Evolutionary conservation across 2,113 vertebrate species (phyloP).

Genomic region (Alligator sinensis): DNA sequence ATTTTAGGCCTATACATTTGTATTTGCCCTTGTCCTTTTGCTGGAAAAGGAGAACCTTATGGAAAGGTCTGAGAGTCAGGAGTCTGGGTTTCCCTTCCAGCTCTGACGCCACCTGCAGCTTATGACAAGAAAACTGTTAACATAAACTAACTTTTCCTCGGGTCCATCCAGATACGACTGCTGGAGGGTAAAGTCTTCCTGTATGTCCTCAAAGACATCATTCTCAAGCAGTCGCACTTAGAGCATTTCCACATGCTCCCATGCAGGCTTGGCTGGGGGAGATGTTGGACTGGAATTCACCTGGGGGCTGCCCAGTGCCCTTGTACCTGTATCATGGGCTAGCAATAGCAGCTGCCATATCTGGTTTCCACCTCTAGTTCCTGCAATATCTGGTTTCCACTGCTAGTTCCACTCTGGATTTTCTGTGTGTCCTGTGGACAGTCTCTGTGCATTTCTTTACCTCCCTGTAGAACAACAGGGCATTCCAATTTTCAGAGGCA

Average conservation of each 20-base stretch:
- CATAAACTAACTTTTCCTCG: rapidly evolving
- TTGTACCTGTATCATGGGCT: background rate
- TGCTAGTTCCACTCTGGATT: background rate
- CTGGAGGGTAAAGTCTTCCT: background rate
- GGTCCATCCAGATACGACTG: background rate
- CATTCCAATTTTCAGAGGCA: background rate
- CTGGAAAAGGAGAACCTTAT: background rate
- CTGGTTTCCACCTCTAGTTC: background rate
- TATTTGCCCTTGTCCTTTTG: background rate
- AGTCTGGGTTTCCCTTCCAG: background rate
- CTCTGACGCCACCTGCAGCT: background rate
- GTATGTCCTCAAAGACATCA: background rate
- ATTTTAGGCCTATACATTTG: background rate
- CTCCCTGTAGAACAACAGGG: background rate
- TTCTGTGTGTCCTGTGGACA: no score
- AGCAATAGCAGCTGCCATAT: background rate
- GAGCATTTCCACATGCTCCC: background rate
- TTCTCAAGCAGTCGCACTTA: background rate
- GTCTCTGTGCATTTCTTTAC: no score
- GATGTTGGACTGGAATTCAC: background rate
- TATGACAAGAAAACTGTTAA: background rate
- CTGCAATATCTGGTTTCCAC: background rate
- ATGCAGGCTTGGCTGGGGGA: no score
- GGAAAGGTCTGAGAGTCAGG: background rate
- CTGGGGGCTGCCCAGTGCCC: background rate